These are phyloP conservation scores for Phymorhynchus buccinoides DNA, from an alignment of 1,140 invertebrate species.

Conservation along the genomic window DNA sequence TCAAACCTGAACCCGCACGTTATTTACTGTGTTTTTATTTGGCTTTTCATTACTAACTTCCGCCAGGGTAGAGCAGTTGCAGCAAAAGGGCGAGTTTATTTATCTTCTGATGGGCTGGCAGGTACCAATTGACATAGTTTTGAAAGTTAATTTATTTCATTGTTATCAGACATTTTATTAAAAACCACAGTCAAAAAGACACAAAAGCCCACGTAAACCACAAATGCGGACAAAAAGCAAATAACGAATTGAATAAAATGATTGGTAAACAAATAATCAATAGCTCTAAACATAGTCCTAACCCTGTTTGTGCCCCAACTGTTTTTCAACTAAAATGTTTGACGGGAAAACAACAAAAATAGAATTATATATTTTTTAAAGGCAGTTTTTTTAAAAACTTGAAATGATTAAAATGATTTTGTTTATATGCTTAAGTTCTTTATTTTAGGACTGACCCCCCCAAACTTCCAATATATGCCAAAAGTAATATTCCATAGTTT, in stretches of 20 bases:
- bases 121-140: not conserved
- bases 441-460: no score
- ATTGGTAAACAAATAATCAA: not conserved
- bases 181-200: no score
- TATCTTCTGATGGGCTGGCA: not conserved
- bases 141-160: no score
- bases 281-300: not conserved
- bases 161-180: no score
- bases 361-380: no score
- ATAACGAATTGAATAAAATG: not conserved
- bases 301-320: not conserved
- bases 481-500: no score
- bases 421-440: no score
- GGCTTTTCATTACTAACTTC: not conserved
- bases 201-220: no score
- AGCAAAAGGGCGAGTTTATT: not conserved
- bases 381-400: no score
- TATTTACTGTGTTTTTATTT: not conserved
- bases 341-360: not conserved
- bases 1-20: not conserved
- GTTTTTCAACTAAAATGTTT: not conserved
- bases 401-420: no score
- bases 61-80: not conserved
- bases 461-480: no score
- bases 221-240: no score